A percentile compares a stretch with the other conserved stretches of the same genome.
phyloP scores from a whole-genome alignment of 2,797 vertebrate genomes.

The Enteromius viviparus region DNA sequence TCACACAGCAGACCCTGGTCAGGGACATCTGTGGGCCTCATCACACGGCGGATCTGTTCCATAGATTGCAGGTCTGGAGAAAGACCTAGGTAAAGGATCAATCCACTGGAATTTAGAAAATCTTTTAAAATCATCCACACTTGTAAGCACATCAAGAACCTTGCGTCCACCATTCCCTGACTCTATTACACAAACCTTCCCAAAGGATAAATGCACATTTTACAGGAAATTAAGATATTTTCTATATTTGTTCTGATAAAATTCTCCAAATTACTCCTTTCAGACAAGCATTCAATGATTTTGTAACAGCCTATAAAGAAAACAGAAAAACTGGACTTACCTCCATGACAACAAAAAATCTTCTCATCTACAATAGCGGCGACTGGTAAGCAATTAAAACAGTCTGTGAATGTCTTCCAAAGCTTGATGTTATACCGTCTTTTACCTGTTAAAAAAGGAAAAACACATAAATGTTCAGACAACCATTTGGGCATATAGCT shows the following conservation, averaged over 20 bases:
- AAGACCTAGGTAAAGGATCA: conserved; percentile 67
- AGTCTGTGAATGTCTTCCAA: conserved; percentile 98
- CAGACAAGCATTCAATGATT: neutral
- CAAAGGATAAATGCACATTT: neutral
- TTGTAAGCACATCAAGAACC: neutral
- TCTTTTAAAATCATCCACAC: neutral
- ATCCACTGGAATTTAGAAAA: neutral
- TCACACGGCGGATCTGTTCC: conserved; percentile 83
- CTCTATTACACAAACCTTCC: neutral
- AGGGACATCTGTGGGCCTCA: conserved; percentile 84
- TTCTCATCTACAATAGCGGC: conserved; percentile 93
- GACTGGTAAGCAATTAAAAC: conserved; percentile 97
- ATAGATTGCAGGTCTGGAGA: conserved; percentile 85
- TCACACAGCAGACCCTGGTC: conserved; percentile 84
- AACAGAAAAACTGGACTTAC: conserved; percentile 56
- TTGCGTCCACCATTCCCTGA: neutral
- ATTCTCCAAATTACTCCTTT: neutral
- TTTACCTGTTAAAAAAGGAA: conserved; percentile 81
- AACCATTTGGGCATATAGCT: neutral
- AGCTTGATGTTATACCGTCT: conserved; percentile 97
- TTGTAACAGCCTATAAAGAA: neutral
- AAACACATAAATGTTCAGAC: neutral
- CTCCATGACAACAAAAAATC: conserved; percentile 86
- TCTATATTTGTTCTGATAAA: too few relatives aligned
- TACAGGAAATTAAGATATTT: neutral